A percentile compares a stretch with the other conserved stretches of the same genome.
Conservation (phyloP, 2,888 invertebrate species). For the Julus scandinavius region DNA sequence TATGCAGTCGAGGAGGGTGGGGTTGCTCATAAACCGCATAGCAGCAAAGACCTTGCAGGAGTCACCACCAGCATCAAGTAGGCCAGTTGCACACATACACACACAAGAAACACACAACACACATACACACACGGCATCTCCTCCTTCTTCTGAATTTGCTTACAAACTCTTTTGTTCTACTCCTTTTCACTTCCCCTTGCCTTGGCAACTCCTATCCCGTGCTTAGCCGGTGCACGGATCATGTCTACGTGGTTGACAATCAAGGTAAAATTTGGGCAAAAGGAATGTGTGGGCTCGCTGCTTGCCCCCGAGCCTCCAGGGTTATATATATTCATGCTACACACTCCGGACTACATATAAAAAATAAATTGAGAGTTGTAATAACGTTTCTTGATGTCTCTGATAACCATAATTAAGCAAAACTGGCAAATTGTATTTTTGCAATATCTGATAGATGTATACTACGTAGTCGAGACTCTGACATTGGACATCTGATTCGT, state of each 20-base stretch:
- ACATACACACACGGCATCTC: neutral
- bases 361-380: neutral
- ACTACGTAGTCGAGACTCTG: neutral
- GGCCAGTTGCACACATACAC: neutral
- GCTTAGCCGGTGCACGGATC: conserved; percentile 28
- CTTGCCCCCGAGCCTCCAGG: conserved; percentile 28
- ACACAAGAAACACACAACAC: no score
- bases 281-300: conserved; percentile 43
- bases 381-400: neutral
- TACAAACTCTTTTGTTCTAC: conserved; percentile 21
- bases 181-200: conserved; percentile 40
- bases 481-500: neutral
- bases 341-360: neutral
- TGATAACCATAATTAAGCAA: conserved; percentile 30
- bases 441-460: neutral
- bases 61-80: conserved; percentile 42
- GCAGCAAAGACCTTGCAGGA: conserved; percentile 14
- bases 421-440: neutral
- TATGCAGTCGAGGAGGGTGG: conserved; percentile 27
- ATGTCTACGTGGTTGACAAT: conserved; percentile 46
- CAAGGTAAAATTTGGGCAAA: conserved; percentile 18
- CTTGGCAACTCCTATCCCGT: conserved; percentile 38
- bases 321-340: neutral
- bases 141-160: conserved; percentile 40
- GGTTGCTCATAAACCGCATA: conserved; percentile 27